Base-by-base conservation (phyloP, 1,140 invertebrate species). In the Drosophila miranda region DNA sequence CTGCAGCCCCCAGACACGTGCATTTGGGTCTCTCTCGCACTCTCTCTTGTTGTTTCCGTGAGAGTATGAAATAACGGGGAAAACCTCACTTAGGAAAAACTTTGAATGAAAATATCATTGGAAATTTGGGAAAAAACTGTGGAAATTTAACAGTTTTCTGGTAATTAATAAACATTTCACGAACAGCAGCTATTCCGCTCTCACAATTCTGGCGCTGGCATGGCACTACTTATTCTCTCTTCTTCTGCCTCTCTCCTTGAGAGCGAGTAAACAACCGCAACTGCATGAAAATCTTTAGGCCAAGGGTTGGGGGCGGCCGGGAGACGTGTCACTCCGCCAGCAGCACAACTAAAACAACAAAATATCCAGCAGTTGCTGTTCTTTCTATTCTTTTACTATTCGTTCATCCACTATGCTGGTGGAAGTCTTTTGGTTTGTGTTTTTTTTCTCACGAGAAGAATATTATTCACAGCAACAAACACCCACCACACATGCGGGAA, bases 261-360 rank as follows among this genome's bases (percentile, higher is more conserved):
- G 52, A 56, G 54, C 55, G 44, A 83, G 64, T 78, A 82, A 83
- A 83, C 79, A 83, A 82, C 78, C 68, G 52, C 69, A 82, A 74
- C 54, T 78, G 79, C 78, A 78, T 51, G 57, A 44, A 59, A 71
- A 64, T 71, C 66, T 49, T 46, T 56, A 41, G 48, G 30, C 30
- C 23, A 46, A 23, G 60, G 75, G 54, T 51, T 48, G 49, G 59
- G 70, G 53, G 57, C 45, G 75, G 45, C n/a, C 52, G 73, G 70
- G 59, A 68, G 67, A 61, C 61, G 57, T 64, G 61, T 72, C 76
- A 75, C 66, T 63, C 42, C 53, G 28, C 34, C 52, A 72, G 30
- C 57, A 76, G 7, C 38, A 70, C 38, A 70, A 69, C 50, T 67
- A 68, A 30, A 68, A 67, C 43, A 55, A 72, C 16, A 41, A 11